Base-by-base conservation (phyloP, 1,140 invertebrate genomes). In the Cephus cinctus region DNA sequence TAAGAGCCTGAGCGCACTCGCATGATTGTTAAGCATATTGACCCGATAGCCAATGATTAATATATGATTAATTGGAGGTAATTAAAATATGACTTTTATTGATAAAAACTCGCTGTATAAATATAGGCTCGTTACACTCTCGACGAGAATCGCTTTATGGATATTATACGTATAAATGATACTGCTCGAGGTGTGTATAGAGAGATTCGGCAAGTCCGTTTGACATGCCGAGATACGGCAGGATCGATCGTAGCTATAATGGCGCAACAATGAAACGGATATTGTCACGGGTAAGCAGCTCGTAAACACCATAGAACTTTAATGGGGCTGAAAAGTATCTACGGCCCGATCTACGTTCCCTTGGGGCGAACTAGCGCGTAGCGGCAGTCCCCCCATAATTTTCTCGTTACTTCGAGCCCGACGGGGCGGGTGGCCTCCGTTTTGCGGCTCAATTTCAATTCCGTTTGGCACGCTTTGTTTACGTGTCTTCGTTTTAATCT, bases 301-400 rank as follows among this genome's bases (percentile, higher is more conserved):
- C 41, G 54, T 59, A 59, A 59, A 61, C 47, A 54, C 47, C 44
- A 45, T 57, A 50, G 40, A 49, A 23, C 47, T 48, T 63, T 59
- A 65, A 68, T 63, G 61, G 57, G 47, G 54, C 54, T 66, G 64
- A 68, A 67, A 65, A 51, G 54, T 61, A 68, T 68, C 65, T 58
- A 31, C 11, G n/a, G 51, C 43, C 47, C 57, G 51, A 60, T 65
- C 58, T 59, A 25, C 30, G 16, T 41, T 21, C 14, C 11, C 18
- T 43, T 50, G 30, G 38, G 31, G 30, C 30, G 40, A 38, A n/a
- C n/a, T n/a, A n/a, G 36, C 46, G 43, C 39, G 34, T 49, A 21
- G 49, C 52, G 60, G 56, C 59, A 56, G 49, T 59, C 56, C 45
- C 65, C 57, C 68, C 60, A 63, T 67, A 67, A 70, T 70, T 70